Evolutionary conservation across 2,113 vertebrate genomes (phyloP), one percentile per base, ranked within the genome.

Genomic region (Nothoprocta perdicaria): DNA sequence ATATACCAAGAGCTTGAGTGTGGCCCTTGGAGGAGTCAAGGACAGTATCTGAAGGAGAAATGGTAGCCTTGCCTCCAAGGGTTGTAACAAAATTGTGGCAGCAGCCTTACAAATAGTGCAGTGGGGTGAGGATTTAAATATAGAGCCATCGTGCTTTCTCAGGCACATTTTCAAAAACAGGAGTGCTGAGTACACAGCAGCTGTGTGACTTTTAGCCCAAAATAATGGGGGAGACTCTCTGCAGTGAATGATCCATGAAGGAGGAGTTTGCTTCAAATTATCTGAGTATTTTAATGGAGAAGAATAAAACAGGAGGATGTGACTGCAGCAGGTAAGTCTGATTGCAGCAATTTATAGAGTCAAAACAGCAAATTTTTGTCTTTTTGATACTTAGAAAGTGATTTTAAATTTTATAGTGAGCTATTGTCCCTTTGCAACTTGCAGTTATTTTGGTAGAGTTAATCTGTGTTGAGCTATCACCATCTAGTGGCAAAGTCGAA

Each of bases 401-500:
- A 1, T 2, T 80, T 69, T 69, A 46, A 46, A 35, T 46, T 26
- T 58, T 35, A 10, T 2, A 12, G 45, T 18, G 22, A 68, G 22
- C 9, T 26, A 1, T 6, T 8, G 22, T 9, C 22, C 0, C 0
- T 12, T 24, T 66, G 16, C 12, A 52, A n/a, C 69, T 86, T 33
- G 11, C 17, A 3, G 13, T 75, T 76, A n/a, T 27, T 92, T 69
- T 72, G 46, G 4, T 62, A 18, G 40, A 80, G 45, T 66, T 43
- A 69, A 87, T 96, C 41, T 46, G 84, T 55, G 94, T 89, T 92
- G 55, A 74, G 8, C 79, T 96, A 24, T 77, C 65, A 23, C 97
- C 97, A 97, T 66, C 98, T 97, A 93, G 96, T 97, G 98, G 96
- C 52, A 2, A 2, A 1, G 38, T 1, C 23, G 12, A 3, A 33